Conservation (phyloP, 2,797 vertebrate genomes). For the Perodicticus potto region DNA sequence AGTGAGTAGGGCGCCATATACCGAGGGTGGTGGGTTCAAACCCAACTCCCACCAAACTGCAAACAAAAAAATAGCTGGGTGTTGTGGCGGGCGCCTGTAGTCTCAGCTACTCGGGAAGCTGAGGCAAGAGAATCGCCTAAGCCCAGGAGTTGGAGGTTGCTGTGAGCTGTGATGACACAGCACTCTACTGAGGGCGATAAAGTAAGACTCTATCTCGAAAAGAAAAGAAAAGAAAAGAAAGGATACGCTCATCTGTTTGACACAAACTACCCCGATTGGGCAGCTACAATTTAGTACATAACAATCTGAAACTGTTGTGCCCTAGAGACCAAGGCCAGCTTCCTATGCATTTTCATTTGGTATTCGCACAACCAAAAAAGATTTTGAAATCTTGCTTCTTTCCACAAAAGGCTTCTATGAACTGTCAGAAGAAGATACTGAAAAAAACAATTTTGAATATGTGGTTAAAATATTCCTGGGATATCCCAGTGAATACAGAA, state of each 20-base stretch:
- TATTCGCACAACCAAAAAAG: neutral
- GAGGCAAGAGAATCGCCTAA: too few relatives aligned
- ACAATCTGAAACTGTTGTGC: neutral
- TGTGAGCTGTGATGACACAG: too few relatives aligned
- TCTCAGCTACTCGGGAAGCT: too few relatives aligned
- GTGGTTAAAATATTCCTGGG: conserved; percentile 68
- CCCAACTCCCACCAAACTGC: too few relatives aligned
- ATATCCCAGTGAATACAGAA: neutral
- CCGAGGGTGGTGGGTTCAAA: too few relatives aligned
- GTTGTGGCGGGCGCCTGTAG: too few relatives aligned
- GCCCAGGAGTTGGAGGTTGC: too few relatives aligned
- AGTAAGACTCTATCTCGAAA: too few relatives aligned
- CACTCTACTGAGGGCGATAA: too few relatives aligned
- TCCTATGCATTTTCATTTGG: neutral
- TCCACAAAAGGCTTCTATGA: neutral
- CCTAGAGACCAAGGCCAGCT: neutral
- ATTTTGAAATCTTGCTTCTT: neutral
- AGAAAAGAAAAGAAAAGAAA: too few relatives aligned
- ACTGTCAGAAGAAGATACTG: conserved; percentile 36
- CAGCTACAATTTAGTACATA: neutral
- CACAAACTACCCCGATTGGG: neutral
- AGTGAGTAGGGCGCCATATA: too few relatives aligned
- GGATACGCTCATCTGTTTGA: neutral
- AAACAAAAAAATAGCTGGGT: too few relatives aligned
- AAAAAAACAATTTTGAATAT: conserved; percentile 45